phyloP scores from a whole-genome alignment of 2,797 vertebrate genomes.

The Pempheris klunzingeri region DNA sequence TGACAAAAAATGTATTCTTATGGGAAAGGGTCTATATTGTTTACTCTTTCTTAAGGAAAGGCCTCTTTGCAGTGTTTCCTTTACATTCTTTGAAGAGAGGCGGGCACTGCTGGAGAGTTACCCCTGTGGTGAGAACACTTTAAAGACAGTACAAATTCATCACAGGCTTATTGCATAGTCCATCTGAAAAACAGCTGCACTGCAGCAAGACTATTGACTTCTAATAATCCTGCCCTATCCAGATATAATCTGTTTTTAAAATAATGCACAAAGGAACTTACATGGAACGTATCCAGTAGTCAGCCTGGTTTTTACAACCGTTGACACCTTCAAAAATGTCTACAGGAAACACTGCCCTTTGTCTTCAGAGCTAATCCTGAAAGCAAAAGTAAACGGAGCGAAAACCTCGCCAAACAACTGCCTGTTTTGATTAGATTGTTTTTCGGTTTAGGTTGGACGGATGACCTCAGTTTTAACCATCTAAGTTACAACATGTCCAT shows the following conservation, averaged over 20 bases:
- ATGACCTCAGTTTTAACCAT: conserved; percentile 30
- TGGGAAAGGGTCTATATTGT: conserved; percentile 31
- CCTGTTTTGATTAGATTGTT: conserved; percentile 50
- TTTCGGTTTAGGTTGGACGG: conserved; percentile 35
- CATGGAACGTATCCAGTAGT: conserved; percentile 6
- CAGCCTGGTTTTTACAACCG: conserved; percentile 10
- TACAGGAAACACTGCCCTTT: conserved; percentile 76
- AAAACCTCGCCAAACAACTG: conserved; percentile 47
- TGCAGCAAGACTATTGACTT: background rate
- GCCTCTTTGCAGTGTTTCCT: conserved; percentile 43
- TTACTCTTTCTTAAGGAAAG: conserved; percentile 38
- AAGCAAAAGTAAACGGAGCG: conserved; percentile 72
- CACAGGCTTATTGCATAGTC: conserved; percentile 1
- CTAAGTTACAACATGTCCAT: conserved; percentile 26
- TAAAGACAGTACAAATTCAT: conserved; percentile 30
- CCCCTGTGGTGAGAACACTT: conserved; percentile 31
- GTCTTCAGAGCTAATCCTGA: conserved; percentile 69
- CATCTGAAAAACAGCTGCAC: background rate
- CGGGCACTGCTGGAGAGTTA: conserved; percentile 41
- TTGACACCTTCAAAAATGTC: conserved; percentile 51
- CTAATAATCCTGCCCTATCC: background rate
- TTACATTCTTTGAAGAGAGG: conserved; percentile 42
- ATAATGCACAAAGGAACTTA: background rate
- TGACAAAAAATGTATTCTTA: background rate
- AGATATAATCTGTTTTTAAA: conserved; percentile 18